Evolutionary conservation across 2,113 vertebrate species (phyloP), one percentile per base, ranked within the genome.

Genomic region (Sinocyclocheilus anophthalmus): DNA sequence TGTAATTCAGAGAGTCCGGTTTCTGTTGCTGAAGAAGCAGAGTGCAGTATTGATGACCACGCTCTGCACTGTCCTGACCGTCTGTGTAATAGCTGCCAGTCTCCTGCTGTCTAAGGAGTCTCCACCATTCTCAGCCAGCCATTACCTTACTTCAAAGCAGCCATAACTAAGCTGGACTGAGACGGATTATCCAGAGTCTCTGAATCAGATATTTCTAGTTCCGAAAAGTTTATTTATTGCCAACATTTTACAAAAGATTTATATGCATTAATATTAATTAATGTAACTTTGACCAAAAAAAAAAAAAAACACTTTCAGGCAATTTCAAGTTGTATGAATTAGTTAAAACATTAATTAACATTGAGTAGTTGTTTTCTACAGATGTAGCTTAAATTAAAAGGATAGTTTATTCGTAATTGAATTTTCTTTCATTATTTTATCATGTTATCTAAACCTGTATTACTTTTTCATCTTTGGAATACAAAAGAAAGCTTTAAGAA

Each of bases 101-200:
- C 53, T 65, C 90, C 88, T 89, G 89, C 92, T 91, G 90, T 88
- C 90, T 55, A 48, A 45, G 86, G 75, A 90, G 84, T 89, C 87
- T 86, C 86, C 85, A 80, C 53, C 90, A 82, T 88, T 87, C 82
- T 83, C 18, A 53, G 63, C 14, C 55, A 55, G 87, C 88, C 81
- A 82, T 90, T 92, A 92, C 90, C 89, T 89, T 78, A 90, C 91
- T 92, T 93, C 89, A 90, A 93, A 93, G 88, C 79, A 77, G 30
- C 16, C 59, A 63, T 88, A 85, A 65, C 67, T 83, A 82, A 89
- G 87, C 85, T 69, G 39, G 53, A 57, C 42, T 65, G 48, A 87
- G 84, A 33, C 33, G 57, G 57, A 83, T 86, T 77, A 24, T 88
- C 82, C 42, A 67, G 6, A 67, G 24, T 87, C 69, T 85, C 39